phyloP scores from a whole-genome alignment of 30 jellyfish, hydroid and myxozoan species.

The Turritopsis dohrnii region DNA sequence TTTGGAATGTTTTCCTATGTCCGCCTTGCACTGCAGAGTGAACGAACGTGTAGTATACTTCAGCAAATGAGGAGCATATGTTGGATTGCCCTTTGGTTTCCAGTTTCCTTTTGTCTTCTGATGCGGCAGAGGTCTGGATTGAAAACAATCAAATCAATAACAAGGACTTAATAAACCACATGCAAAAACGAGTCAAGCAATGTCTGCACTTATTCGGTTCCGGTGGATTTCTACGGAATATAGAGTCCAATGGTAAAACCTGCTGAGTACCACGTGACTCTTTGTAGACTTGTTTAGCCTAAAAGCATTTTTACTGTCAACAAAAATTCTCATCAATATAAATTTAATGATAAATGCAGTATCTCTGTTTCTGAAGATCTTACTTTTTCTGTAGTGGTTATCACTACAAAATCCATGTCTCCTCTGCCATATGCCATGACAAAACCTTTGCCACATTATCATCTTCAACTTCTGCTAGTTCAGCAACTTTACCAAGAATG shows the following conservation, averaged over 20 bases:
- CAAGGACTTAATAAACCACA: background rate
- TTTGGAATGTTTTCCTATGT: no score
- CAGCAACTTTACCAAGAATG: constrained; percentile 61
- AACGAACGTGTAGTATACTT: constrained; percentile 36
- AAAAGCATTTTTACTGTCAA: background rate
- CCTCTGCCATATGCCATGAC: constrained; percentile 71
- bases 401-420: constrained; percentile 64
- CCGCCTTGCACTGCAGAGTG: no score
- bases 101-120: constrained; percentile 31
- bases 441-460: constrained; percentile 66
- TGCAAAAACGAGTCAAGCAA: background rate
- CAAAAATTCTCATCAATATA: background rate
- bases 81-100: constrained; percentile 40
- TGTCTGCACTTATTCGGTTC: constrained; percentile 45
- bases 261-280: constrained; percentile 54
- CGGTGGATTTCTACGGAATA: constrained; percentile 37
- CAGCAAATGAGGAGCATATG: constrained; percentile 44
- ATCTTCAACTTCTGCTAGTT: constrained; percentile 48
- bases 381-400: constrained; percentile 59
- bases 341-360: no score
- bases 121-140: constrained; percentile 59
- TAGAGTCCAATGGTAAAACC: constrained; percentile 59
- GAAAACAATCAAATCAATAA: background rate
- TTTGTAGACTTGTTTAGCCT: constrained; percentile 48
- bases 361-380: no score